A percentile compares a stretch with the other conserved stretches of the same genome.
Evolutionary conservation across 2,797 vertebrate species (phyloP).

Genomic region (Cynopterus sphinx): DNA sequence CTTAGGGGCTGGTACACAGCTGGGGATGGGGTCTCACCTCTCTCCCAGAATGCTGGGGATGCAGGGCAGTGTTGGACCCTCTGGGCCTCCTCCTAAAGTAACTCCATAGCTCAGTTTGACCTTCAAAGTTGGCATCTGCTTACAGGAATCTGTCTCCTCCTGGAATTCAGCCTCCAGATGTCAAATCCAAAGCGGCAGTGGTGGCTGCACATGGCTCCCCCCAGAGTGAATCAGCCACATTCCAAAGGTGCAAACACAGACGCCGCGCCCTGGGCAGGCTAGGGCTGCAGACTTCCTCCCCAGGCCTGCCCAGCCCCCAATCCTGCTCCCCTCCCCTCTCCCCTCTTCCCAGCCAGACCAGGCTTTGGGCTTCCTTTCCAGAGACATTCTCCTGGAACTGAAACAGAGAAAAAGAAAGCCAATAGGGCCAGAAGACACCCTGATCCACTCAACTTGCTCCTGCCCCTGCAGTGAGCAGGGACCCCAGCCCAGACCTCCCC

Average conservation of each 20-base stretch:
- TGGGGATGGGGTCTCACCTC: not conserved
- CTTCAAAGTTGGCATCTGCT: conserved; percentile 63
- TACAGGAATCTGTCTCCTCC: conserved; percentile 44
- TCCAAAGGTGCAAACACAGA: conserved; percentile 76
- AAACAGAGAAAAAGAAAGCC: conserved; percentile 4
- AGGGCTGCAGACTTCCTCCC: conserved; percentile 58
- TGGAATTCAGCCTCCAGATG: conserved; percentile 76
- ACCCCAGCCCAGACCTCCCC: not conserved
- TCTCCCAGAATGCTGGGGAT: not conserved
- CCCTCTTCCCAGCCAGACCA: conserved; percentile 18
- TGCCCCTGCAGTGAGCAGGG: not conserved
- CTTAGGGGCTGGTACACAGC: not conserved
- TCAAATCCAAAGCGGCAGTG: conserved; percentile 30
- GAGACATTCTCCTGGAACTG: conserved; percentile 52
- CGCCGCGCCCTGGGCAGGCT: conserved; percentile 42
- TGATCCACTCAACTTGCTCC: not conserved
- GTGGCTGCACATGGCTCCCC: conserved; percentile 53
- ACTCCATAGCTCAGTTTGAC: conserved; percentile 20
- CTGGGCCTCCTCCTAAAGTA: not conserved
- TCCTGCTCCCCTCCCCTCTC: not conserved
- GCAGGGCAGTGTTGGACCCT: not conserved
- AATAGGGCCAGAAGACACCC: not conserved
- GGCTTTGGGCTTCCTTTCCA: conserved; percentile 64
- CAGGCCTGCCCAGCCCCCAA: not conserved
- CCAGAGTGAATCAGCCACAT: conserved; percentile 73